Base-by-base conservation (phyloP, 2,888 invertebrate genomes). In the Andrena trimmerana region DNA sequence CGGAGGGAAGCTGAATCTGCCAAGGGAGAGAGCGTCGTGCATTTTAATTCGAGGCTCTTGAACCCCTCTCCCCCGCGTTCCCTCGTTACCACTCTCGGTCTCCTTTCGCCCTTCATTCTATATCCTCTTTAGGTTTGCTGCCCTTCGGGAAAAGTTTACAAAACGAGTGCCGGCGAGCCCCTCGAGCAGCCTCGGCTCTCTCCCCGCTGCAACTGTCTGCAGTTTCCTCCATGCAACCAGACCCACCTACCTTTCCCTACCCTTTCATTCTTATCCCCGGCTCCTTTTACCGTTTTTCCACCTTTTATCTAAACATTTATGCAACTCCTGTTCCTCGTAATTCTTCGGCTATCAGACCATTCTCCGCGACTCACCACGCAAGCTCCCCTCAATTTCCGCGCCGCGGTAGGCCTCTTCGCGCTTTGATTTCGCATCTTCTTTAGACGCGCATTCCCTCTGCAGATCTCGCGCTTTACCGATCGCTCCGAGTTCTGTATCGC, bases 11-110 rank as follows among this genome's bases (percentile, higher is more conserved):
- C 50, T 42, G 67, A 54, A 50, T 27, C 63, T 48, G 36, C 33
- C 42, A 13, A 60, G 60, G 57, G 73, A 50, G 78, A 54, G 66
- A 42, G 69, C 60, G 81, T 72, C 75, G 81, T 83, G 83, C 87
- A 87, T 87, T 87, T 87, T 86, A 87, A 87, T 87, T 87, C 84
- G 78, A 72, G 27, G 27, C 66, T 77, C 80, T 84, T 74, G 29
- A 67, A 72, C 60, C 27, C 57, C 68, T 42, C 54, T 42, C 62
- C 16, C 62, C 16, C 24, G 13, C 24, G 13, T 4, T 13, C 13
- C 42, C 66, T 65, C 70, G 59, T 69, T 60, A 69, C 20, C 48
- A 59, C 68, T 57, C 60, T 33, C 59, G 33, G 42, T 24, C 60
- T 68, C 27, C 42, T 20, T n/a, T 57, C 57, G 59, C 69, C 59